phyloP scores from a whole-genome alignment of 2,888 invertebrate species.

The Melanargia galathea region DNA sequence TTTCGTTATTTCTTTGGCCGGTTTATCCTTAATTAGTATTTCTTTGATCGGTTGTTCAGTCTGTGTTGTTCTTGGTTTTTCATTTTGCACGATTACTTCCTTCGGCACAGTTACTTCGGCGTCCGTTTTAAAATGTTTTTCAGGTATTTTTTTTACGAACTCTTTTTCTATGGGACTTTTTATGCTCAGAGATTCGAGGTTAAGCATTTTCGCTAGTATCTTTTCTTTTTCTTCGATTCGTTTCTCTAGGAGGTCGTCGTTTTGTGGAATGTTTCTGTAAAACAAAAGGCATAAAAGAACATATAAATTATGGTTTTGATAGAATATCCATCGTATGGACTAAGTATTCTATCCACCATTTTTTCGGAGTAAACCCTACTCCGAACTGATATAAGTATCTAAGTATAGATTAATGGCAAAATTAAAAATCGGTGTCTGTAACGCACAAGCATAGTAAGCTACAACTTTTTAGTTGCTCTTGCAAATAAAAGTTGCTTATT shows the following conservation, averaged over 20 bases:
- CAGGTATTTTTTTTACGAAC: slow-evolving; percentile 21
- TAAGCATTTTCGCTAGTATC: slow-evolving; percentile 85
- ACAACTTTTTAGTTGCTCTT: no score
- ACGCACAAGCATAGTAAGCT: no score
- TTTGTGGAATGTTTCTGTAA: slow-evolving; percentile 75
- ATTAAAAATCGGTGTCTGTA: no score
- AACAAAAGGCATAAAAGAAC: not conserved
- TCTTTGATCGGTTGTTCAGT: slow-evolving; percentile 27
- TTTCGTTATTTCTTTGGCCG: slow-evolving; percentile 24
- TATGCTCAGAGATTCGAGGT: slow-evolving; percentile 81
- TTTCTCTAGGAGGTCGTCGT: slow-evolving; percentile 85
- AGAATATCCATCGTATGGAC: no score
- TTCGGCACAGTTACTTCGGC: slow-evolving; percentile 20
- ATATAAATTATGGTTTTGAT: not conserved
- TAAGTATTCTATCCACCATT: no score
- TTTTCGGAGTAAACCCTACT: no score
- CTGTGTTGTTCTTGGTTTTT: slow-evolving; percentile 17
- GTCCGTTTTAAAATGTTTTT: slow-evolving; percentile 29
- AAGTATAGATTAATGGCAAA: no score
- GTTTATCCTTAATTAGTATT: slow-evolving; percentile 26
- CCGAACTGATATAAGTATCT: no score
- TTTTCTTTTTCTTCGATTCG: slow-evolving; percentile 90
- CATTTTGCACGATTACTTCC: slow-evolving; percentile 12
- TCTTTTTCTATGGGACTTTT: slow-evolving; percentile 41
- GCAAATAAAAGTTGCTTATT: no score